Conservation (phyloP, 2,888 invertebrate species). For the Andrena fulva region DNA sequence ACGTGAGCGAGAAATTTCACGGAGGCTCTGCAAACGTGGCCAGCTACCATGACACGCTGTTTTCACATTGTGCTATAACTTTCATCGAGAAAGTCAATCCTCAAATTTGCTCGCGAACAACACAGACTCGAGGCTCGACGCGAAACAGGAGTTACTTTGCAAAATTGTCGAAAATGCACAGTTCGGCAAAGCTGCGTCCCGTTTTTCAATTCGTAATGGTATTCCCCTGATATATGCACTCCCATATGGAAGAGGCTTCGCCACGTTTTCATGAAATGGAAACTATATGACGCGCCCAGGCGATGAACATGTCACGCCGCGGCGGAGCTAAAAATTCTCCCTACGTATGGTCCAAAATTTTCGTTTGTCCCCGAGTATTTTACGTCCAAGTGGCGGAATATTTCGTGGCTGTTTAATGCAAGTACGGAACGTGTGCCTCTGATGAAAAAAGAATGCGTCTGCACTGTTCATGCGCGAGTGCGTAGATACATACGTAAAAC, state of each 20-base stretch:
- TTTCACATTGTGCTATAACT: too few relatives aligned
- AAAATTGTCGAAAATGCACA: not conserved
- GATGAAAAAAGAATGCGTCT: not conserved
- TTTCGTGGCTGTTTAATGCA: not conserved
- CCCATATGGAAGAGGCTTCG: not conserved
- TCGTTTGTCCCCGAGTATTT: not conserved
- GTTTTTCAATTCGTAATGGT: not conserved
- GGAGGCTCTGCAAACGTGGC: not conserved
- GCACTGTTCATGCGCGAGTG: not conserved
- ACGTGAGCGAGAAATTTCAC: not conserved
- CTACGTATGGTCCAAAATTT: constrained; percentile 12
- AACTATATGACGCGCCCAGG: constrained; percentile 2
- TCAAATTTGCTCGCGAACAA: too few relatives aligned
- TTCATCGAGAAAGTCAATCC: too few relatives aligned
- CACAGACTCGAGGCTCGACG: not conserved
- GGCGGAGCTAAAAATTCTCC: constrained; percentile 5
- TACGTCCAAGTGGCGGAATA: not conserved
- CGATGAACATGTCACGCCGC: not conserved
- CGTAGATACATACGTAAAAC: too few relatives aligned
- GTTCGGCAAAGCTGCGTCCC: not conserved
- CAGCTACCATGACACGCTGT: not conserved
- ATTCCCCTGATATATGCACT: not conserved
- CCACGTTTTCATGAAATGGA: constrained; percentile 2
- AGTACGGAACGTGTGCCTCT: not conserved
- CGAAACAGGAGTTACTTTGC: not conserved